Conservation (phyloP, 2,113 vertebrate genomes). For the Aegotheles bennettii region DNA sequence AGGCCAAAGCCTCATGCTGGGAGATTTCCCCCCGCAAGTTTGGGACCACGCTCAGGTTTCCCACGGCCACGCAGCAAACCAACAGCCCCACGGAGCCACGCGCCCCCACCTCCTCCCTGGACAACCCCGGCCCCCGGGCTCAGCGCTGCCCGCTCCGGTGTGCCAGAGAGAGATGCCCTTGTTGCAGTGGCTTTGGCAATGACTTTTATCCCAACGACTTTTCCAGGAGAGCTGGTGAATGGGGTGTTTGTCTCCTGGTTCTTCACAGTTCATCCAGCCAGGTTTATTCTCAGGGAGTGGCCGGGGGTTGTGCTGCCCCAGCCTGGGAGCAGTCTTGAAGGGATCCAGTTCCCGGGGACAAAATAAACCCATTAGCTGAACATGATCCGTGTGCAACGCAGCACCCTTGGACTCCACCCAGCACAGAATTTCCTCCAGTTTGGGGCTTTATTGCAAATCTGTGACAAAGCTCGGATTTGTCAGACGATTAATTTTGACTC, state of each 20-base stretch:
- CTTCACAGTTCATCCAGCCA: slow-evolving; percentile 24
- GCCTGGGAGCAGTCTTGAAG: background rate
- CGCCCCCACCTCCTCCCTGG: rapidly evolving
- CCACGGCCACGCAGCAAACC: background rate
- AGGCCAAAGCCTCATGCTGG: background rate
- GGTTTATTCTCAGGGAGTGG: slow-evolving; percentile 55
- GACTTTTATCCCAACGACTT: background rate
- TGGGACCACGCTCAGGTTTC: background rate
- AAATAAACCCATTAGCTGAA: slow-evolving; percentile 9
- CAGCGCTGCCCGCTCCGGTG: background rate
- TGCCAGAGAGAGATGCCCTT: background rate
- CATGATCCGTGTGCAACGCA: background rate
- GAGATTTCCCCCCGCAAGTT: too few relatives aligned
- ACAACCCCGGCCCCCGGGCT: background rate
- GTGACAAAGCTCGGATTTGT: background rate
- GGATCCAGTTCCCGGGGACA: background rate
- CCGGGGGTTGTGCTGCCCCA: background rate
- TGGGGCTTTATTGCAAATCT: background rate
- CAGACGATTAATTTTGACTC: background rate
- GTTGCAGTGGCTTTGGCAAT: background rate
- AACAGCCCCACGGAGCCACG: background rate
- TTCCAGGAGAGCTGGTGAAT: slow-evolving; percentile 43
- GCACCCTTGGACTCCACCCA: background rate
- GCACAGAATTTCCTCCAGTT: background rate
- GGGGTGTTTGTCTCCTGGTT: slow-evolving; percentile 32